These are phyloP conservation scores for Pollenia amentaria DNA, from an alignment of 2,888 invertebrate genomes.

Conservation along the genomic window DNA sequence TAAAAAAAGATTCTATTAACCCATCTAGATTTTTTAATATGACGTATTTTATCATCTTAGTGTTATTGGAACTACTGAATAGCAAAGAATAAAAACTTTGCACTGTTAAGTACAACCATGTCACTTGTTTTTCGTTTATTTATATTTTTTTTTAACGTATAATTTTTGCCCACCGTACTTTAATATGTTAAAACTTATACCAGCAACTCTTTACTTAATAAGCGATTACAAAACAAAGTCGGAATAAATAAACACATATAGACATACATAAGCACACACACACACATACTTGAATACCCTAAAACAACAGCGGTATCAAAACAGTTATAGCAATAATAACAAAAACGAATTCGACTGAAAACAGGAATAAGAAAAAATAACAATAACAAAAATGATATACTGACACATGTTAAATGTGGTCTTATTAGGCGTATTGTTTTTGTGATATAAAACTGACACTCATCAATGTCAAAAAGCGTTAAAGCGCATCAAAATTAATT, in stretches of 20 bases:
- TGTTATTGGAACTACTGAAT: too few relatives aligned
- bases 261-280: not conserved
- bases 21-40: too few relatives aligned
- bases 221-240: not conserved
- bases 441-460: conserved; percentile 67
- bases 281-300: not conserved
- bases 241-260: not conserved
- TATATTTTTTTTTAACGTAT: too few relatives aligned
- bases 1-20: too few relatives aligned
- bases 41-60: too few relatives aligned
- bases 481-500: conserved; percentile 71
- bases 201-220: conserved; percentile 10
- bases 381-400: conserved; percentile 42
- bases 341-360: not conserved
- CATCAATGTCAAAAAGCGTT: conserved; percentile 65
- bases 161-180: not conserved
- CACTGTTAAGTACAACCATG: too few relatives aligned
- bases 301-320: conserved; percentile 15
- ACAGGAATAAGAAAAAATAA: not conserved
- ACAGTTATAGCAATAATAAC: conserved; percentile 9
- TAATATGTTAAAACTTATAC: not conserved
- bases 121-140: too few relatives aligned
- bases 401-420: conserved; percentile 68
- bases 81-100: too few relatives aligned
- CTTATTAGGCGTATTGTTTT: conserved; percentile 53